phyloP scores from a whole-genome alignment of 2,888 invertebrate genomes.

The Pomacea canaliculata region DNA sequence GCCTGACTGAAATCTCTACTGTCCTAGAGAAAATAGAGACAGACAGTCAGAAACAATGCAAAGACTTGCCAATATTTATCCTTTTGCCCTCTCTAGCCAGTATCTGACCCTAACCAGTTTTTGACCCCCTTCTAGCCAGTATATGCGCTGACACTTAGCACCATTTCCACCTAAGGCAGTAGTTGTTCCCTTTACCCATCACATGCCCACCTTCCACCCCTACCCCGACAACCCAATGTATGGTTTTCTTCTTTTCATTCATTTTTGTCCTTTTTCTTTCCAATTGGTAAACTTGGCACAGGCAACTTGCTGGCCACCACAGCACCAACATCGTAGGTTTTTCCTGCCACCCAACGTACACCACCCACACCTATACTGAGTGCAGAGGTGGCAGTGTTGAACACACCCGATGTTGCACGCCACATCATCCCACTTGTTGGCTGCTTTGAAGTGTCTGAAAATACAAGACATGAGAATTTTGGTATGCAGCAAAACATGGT shows the following conservation, averaged over 20 bases:
- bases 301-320: slow-evolving; percentile 61
- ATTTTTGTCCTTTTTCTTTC: slow-evolving; percentile 64
- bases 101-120: no score
- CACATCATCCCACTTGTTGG: slow-evolving; percentile 52
- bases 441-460: slow-evolving; percentile 41
- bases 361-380: slow-evolving; percentile 60
- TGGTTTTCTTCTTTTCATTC: slow-evolving; percentile 42
- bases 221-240: no score
- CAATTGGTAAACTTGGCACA: slow-evolving; percentile 46
- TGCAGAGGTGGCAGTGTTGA: slow-evolving; percentile 48
- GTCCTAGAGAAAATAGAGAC: no score
- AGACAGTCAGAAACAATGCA: no score
- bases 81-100: no score
- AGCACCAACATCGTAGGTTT: slow-evolving; percentile 61
- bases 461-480: slow-evolving; percentile 30
- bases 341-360: slow-evolving; percentile 67
- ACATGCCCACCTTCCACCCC: no score
- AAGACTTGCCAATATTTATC: no score
- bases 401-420: slow-evolving; percentile 61
- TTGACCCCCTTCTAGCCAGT: no score
- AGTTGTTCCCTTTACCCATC: no score
- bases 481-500: neutral
- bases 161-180: no score
- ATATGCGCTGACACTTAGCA: no score
- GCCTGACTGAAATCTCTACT: no score